Percentiles rank a stretch among this genome's conserved stretches.
Evolutionary conservation across 2,797 vertebrate species (phyloP).

Genomic region (Valencia hispanica): DNA sequence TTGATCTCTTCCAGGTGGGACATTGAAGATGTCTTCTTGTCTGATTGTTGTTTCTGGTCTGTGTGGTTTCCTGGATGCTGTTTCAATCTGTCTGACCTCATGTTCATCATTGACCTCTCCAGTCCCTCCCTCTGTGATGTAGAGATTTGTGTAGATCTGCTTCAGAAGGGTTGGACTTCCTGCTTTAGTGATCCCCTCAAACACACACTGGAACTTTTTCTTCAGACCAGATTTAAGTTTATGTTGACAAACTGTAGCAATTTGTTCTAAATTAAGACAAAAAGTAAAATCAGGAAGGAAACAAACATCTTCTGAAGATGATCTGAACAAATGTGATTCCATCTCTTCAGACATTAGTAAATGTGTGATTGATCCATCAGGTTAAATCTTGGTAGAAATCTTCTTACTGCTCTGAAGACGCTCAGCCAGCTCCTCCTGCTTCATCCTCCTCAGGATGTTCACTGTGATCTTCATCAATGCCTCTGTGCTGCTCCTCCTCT

Average conservation of each 20-base stretch:
- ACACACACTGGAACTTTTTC: background rate
- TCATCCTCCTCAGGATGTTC: background rate
- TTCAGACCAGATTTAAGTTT: background rate
- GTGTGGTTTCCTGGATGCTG: background rate
- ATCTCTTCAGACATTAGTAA: background rate
- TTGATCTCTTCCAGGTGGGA: too few species aligned
- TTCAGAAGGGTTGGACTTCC: background rate
- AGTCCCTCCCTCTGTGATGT: slow-evolving; percentile 1
- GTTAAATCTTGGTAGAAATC: background rate
- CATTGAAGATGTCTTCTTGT: too few species aligned
- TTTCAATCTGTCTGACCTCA: background rate
- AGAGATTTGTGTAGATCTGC: background rate
- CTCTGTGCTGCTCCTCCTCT: slow-evolving; percentile 8
- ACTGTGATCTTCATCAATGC: background rate
- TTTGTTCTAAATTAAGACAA: background rate
- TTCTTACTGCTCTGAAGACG: slow-evolving; percentile 1
- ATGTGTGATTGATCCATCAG: background rate
- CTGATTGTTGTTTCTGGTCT: too few species aligned
- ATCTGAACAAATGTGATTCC: background rate
- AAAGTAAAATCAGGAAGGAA: background rate
- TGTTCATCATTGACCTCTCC: background rate
- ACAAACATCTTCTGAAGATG: background rate
- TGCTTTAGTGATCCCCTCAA: too few species aligned
- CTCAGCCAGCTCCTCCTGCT: background rate
- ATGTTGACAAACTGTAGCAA: background rate